Evolutionary conservation across 2,113 vertebrate species (phyloP), one percentile per base, ranked within the genome.

Genomic region (Esox niger): DNA sequence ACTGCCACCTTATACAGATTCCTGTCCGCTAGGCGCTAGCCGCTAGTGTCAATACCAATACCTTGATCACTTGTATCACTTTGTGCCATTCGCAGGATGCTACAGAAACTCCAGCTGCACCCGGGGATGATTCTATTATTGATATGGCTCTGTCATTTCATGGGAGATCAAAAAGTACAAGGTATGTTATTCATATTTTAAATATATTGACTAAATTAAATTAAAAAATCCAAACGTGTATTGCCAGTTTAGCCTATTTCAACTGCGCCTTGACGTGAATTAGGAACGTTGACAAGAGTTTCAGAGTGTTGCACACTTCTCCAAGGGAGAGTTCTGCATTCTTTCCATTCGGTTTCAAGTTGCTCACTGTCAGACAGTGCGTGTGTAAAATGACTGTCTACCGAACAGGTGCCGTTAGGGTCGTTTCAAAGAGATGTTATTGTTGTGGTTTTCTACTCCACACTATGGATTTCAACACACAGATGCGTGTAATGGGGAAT

Each of bases 141-240:
- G 86, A 76, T 96, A 60, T 92, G 88, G 88, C 91, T 98, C 76
- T 95, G 94, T 90, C 93, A 95, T 88, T 93, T 95, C 89, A 92
- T 96, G 92, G 95, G 95, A 91, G 93, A 97, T 89, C 95, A 95
- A 79, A 92, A 94, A 91, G 96, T 91, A 83, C 95, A 96, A 93
- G 96, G 97, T 99, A 94, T 97, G 96, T 79, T 46, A 64, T 61
- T 63, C 67, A 59, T 70, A 55, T 64, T 65, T 1, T 1, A 27
- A 13, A 31, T 26, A 23, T 33, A 62, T 33, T 27, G 13, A 2
- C 2, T 17, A n/a, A 23, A 7, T 29, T 43, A 29, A 2, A 20
- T 21, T 43, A n/a, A n/a, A n/a, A n/a, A n/a, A n/a, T n/a, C n/a
- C n/a, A 1, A 21, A 43, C 5, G 6, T 30, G 17, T 35, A 20